Percentiles rank a stretch among this genome's conserved stretches.
phyloP scores from a whole-genome alignment of 2,113 vertebrate genomes.

The Cyprinus carpio region DNA sequence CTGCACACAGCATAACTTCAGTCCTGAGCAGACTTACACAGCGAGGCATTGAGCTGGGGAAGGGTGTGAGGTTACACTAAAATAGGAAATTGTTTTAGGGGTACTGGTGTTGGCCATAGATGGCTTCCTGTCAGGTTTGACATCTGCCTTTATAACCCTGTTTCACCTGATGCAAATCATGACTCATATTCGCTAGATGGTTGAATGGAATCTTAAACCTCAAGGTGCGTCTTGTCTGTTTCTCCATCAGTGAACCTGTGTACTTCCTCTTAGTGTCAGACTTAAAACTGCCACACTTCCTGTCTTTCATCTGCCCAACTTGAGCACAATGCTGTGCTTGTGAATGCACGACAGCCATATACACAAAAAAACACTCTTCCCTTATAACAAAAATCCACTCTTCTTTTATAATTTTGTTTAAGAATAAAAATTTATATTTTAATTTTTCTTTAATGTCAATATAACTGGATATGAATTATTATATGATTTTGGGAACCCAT shows the following conservation, averaged over 20 bases:
- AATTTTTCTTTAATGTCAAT: neutral
- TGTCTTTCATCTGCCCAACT: constrained; percentile 28
- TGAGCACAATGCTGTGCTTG: neutral
- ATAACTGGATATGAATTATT: neutral
- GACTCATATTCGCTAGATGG: neutral
- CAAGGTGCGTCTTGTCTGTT: constrained; percentile 25
- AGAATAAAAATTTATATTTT: too few species aligned
- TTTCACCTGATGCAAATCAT: constrained; percentile 13
- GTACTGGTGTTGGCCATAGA: constrained; percentile 21
- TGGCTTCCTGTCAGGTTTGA: constrained; percentile 19
- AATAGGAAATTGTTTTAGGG: constrained; percentile 36
- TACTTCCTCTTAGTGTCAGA: constrained; percentile 18
- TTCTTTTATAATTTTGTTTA: neutral
- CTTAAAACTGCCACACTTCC: constrained; percentile 25
- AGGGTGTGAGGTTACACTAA: constrained; percentile 34
- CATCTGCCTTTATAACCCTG: neutral
- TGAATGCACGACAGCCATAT: neutral
- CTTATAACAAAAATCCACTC: neutral
- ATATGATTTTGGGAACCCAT: neutral
- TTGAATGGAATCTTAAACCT: constrained; percentile 30
- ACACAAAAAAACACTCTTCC: neutral
- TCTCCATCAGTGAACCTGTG: constrained; percentile 1
- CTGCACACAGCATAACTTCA: neutral
- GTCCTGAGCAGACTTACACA: constrained; percentile 16
- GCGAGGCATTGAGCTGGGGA: constrained; percentile 6